These are phyloP conservation scores for Hypolimnas misippus DNA, from an alignment of 2,888 invertebrate genomes.

Conservation along the genomic window DNA sequence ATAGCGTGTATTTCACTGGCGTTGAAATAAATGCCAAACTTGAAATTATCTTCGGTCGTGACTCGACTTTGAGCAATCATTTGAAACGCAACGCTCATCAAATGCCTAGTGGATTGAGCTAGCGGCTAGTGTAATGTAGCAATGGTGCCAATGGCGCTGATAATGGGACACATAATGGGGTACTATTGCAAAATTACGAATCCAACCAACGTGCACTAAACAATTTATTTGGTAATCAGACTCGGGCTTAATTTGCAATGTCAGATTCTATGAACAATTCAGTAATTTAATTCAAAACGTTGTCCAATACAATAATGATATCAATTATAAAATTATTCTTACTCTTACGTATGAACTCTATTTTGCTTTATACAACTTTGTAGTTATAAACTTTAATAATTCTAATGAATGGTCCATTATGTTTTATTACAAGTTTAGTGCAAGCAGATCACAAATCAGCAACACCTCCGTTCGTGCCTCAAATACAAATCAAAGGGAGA, in stretches of 20 bases:
- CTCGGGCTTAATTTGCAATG: background rate
- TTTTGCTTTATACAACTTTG: background rate
- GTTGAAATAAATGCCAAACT: constrained; percentile 69
- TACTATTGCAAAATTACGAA: constrained; percentile 39
- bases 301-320: too few species aligned
- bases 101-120: constrained; percentile 45
- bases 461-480: constrained; percentile 62
- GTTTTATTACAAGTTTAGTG: constrained; percentile 46
- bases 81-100: constrained; percentile 67
- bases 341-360: too few species aligned
- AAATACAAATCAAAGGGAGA: constrained; percentile 60
- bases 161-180: constrained; percentile 37
- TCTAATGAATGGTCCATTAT: constrained; percentile 51
- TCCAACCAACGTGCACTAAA: constrained; percentile 33
- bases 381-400: constrained; percentile 35
- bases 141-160: constrained; percentile 44
- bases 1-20: constrained; percentile 31
- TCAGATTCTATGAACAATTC: background rate
- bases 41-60: constrained; percentile 75
- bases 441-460: constrained; percentile 58
- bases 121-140: constrained; percentile 51
- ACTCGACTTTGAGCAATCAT: constrained; percentile 74
- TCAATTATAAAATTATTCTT: too few species aligned
- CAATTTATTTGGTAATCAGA: constrained; percentile 5
- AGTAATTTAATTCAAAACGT: background rate